Base-by-base conservation (phyloP, 2,888 invertebrate genomes). In the Nomada flava region DNA sequence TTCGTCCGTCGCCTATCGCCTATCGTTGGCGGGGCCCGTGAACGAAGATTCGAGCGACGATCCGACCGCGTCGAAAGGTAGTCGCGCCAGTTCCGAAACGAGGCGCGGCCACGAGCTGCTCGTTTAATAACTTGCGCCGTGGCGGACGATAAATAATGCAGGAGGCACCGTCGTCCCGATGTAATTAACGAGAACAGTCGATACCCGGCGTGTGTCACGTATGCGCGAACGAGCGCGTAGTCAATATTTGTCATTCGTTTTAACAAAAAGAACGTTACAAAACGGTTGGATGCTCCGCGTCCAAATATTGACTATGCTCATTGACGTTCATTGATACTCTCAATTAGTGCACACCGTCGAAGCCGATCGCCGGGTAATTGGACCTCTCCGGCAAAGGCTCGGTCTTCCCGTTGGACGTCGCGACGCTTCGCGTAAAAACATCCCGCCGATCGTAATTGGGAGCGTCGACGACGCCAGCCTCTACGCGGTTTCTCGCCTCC, bases 271-370 rank as follows among this genome's bases (percentile, higher is more conserved):
- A 88, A 88, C 86, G 86, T 87, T 88, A 88, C 89, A 88, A 88
- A 88, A 88, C 89, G 89, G 87, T 82, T 88, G 88, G 87, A 88
- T 87, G 88, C 85, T 84, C 84, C 85, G 73, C 87, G 88, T 82
- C 87, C 88, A 88, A 88, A 88, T 88, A 88, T 88, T 88, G 88
- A 88, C 89, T 79, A 77, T 84, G 87, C 88, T 88, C 89, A 88
- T 88, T 87, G 89, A 86, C 87, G 88, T 87, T 88, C 88, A 88
- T 88, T 88, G 88, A 88, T 88, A 88, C 89, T 88, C 88, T 88
- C 88, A 88, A 88, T 88, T 88, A 88, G 88, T 83, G 88, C 86
- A 78, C 79, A 82, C 86, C 87, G 86, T 87, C 80, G 85, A 88
- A 88, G 88, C 86, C 87, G 88, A 88, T 88, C 88, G 86, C 73